Conservation (phyloP, 2,113 vertebrate genomes). For the Saguinus imperator region DNA sequence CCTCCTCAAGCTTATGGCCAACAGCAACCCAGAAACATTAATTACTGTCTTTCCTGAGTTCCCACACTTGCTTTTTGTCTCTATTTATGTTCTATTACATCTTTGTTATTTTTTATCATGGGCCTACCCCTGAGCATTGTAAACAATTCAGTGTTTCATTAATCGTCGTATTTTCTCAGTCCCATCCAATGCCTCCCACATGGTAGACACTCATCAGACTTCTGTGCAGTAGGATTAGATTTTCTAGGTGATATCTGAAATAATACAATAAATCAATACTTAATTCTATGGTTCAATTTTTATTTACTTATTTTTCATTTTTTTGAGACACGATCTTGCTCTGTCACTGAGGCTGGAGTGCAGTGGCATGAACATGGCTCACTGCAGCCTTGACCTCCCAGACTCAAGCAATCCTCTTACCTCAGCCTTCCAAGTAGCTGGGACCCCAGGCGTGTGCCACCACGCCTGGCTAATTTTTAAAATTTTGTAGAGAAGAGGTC, state of each 20-base stretch:
- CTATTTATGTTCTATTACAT: background rate
- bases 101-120: background rate
- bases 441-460: no score
- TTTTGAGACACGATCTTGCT: no score
- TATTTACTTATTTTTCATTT: no score
- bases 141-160: background rate
- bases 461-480: no score
- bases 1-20: background rate
- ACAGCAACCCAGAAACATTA: background rate
- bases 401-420: no score
- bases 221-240: background rate
- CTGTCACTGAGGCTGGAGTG: no score
- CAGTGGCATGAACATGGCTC: no score
- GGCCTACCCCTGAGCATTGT: background rate
- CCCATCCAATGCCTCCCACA: background rate
- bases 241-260: background rate
- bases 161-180: background rate
- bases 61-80: background rate
- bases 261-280: background rate
- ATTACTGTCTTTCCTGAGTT: background rate
- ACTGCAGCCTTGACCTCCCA: no score
- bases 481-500: no score
- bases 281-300: background rate
- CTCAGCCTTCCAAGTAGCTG: no score
- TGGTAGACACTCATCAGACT: background rate